Conservation (phyloP, 1,140 invertebrate genomes). For the Lordiphosa collinella region DNA sequence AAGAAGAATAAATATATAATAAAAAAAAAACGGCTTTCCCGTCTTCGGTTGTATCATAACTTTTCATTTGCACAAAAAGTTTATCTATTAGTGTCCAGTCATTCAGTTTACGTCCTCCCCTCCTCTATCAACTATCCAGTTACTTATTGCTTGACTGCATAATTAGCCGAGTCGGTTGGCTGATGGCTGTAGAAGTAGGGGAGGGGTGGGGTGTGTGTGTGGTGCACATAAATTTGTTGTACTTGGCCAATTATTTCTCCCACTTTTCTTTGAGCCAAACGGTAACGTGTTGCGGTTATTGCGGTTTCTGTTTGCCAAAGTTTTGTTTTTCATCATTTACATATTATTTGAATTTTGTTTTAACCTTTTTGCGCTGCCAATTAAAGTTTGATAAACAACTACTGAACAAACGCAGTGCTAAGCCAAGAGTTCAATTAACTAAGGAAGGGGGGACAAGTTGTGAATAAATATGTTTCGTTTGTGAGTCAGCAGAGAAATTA, state of each 20-base stretch:
- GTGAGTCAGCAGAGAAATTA: no score
- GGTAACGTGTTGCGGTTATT: constrained; percentile 44
- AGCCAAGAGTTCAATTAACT: no score
- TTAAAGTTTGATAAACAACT: no score
- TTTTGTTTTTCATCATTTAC: constrained; percentile 15
- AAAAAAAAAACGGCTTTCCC: constrained; percentile 1
- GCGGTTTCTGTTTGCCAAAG: constrained; percentile 19
- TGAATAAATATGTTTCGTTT: no score
- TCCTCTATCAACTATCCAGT: background rate
- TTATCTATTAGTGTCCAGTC: constrained; percentile 37
- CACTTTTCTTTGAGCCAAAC: constrained; percentile 24
- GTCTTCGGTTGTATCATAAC: constrained; percentile 15
- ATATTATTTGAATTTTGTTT: constrained; percentile 6
- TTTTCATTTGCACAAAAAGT: constrained; percentile 40
- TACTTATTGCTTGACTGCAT: constrained; percentile 21
- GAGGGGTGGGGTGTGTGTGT: background rate
- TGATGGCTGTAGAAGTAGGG: no score
- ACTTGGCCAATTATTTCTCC: constrained; percentile 39
- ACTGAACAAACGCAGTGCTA: no score
- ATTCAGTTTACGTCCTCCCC: background rate
- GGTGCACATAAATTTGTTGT: constrained; percentile 38
- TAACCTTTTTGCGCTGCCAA: no score
- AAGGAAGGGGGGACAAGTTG: no score
- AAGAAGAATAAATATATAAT: background rate
- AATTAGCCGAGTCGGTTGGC: constrained; percentile 26